Base-by-base conservation (phyloP, 2,888 invertebrate species). In the Buathra laborator region DNA sequence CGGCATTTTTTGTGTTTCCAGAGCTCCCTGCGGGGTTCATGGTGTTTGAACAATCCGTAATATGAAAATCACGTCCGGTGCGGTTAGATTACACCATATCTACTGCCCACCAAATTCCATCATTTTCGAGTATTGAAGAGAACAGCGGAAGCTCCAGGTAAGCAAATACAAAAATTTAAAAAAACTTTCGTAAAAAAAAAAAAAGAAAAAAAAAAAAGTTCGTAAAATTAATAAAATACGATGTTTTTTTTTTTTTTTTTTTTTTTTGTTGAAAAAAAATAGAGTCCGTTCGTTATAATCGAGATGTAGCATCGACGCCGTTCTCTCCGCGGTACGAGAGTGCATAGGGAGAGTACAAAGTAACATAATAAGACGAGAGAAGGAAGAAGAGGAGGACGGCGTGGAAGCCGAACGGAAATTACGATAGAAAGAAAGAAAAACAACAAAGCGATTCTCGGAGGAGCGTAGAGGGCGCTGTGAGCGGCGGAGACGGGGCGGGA, bases 21-120 rank as follows among this genome's bases (percentile, higher is more conserved):
- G 93, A 92, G 90, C 88, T 90, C 93, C 93, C 92, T 92, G 87
- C 89, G 93, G 93, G 93, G 93, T 93, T 90, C 10, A 83, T 87
- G 93, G 93, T 92, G 91, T 91, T 92, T 90, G 89, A 90, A 90
- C 90, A 90, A 90, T 92, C 92, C 92, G 92, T 92, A 92, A 83
- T 37, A 37, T 85, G 85, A 83, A 83, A 91, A 90, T 89, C 85
- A 87, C 79, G 86, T 87, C 85, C 87, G 91, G 88, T 88, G 87
- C 79, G 88, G 86, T 89, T 89, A 89, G 88, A 86, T 86, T 88
- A 89, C 84, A 37, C 71, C 32, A 75, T 80, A 83, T 85, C 83
- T 76, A 74, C 83, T 79, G 48, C 51, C 37, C 68, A 81, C 14
- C 46, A 32, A 14, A 14, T 19, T 12, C n/a, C 51, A 59, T 76